Evolutionary conservation across 2,113 vertebrate genomes (phyloP), one percentile per base, ranked within the genome.

Genomic region (Myiagra hebetior): DNA sequence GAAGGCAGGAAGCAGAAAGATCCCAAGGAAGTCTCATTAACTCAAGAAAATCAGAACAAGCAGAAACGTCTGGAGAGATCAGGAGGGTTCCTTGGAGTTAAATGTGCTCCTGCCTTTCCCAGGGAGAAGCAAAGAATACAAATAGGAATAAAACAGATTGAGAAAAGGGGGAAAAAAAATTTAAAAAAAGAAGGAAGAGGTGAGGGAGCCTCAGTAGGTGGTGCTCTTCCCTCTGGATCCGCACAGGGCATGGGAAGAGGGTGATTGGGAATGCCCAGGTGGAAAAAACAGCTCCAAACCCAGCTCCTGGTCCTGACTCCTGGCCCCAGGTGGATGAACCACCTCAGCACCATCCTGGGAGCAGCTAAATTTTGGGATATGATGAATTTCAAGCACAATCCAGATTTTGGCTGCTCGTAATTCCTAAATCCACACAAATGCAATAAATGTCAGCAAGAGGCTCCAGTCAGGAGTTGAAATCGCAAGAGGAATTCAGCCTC

Each of bases 141-240:
- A 47, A 33, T 4, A 21, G 50, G 44, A 77, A 60, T n/a, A 16
- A 80, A 96, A 76, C 14, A 10, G 55, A 19, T 46, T 5, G 12
- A 15, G 37, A n/a, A 24, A 30, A 19, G 18, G 2, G 2, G 5
- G 2, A 7, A 9, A 10, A n/a, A 27, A 30, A 13, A 19, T 5
- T 6, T 13, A 16, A 31, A 16, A 27, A 8, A 4, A 8, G 3
- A 57, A 74, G 33, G 69, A 92, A 91, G 31, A 64, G 28, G 27
- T 91, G 85, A 86, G 24, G 42, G 60, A 94, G 56, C 80, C 90
- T 95, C 92, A 91, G 95, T 92, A 96, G 95, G 92, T 93, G 95
- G 96, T 94, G 90, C 93, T 95, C 92, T 96, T 95, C 94, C 84
- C 89, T 95, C 91, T 92, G 93, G 75, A 95, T 96, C 52, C 0